These are phyloP conservation scores for Ruditapes philippinarum DNA, from an alignment of 1,140 invertebrate species.

Conservation along the genomic window DNA sequence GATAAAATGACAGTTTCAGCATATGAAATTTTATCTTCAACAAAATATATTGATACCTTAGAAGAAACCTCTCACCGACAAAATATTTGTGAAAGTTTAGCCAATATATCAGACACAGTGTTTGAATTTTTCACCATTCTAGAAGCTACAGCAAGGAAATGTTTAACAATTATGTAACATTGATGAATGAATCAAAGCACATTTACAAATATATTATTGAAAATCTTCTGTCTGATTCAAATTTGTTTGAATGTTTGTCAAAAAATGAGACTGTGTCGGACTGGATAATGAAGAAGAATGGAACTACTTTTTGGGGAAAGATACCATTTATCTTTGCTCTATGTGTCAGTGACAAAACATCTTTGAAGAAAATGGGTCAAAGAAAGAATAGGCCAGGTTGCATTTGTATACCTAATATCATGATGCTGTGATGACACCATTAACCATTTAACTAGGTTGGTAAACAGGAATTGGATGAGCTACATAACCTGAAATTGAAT, in stretches of 20 bases:
- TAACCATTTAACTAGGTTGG: too few relatives aligned
- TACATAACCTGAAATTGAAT: too few relatives aligned
- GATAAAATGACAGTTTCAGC: background rate
- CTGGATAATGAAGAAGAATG: conserved; percentile 19
- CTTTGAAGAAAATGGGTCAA: too few relatives aligned
- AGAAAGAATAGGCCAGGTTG: too few relatives aligned
- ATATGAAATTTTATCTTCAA: background rate
- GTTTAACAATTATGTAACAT: background rate
- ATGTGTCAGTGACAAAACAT: background rate
- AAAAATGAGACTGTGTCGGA: conserved; percentile 8
- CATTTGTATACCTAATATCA: too few relatives aligned
- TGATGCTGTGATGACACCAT: too few relatives aligned
- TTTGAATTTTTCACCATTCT: conserved; percentile 5
- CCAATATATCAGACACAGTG: conserved; percentile 1
- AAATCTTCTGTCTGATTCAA: background rate
- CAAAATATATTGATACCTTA: background rate
- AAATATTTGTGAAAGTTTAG: background rate
- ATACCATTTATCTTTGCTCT: background rate
- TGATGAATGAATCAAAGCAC: background rate
- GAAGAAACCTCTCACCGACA: conserved; percentile 16
- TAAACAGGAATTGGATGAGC: too few relatives aligned
- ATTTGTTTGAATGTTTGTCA: background rate
- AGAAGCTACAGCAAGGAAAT: background rate
- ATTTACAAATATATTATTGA: background rate
- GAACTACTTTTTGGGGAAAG: background rate